Conservation (phyloP, 53 echinoderm and acorn worm genomes). For the Holothuria scabra region DNA sequence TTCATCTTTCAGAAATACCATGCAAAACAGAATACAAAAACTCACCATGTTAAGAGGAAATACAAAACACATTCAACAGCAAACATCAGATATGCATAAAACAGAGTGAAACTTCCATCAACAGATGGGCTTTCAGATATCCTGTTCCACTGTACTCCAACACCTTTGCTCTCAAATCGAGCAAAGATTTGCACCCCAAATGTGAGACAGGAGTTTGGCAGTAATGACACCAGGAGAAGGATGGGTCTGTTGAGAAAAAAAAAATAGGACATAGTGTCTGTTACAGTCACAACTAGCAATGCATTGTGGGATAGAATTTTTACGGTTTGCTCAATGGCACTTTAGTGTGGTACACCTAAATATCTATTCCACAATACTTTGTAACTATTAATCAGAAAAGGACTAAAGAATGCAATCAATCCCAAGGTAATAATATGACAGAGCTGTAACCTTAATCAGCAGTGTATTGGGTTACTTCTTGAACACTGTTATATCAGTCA, state of each 20-base stretch:
- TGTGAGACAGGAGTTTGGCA: slow-evolving; percentile 86
- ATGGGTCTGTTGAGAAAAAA: slow-evolving; percentile 61
- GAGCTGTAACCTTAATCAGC: no score
- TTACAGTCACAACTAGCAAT: no score
- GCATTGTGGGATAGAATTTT: no score
- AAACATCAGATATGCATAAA: slow-evolving; percentile 74
- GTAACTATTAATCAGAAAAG: no score
- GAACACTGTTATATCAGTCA: no score
- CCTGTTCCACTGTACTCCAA: slow-evolving; percentile 79
- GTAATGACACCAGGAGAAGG: slow-evolving; percentile 70
- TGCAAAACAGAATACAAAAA: neutral
- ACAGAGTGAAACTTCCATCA: slow-evolving; percentile 83
- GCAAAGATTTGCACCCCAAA: slow-evolving; percentile 74
- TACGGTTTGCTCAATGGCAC: no score
- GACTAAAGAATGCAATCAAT: no score
- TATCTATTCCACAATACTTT: no score
- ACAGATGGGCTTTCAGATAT: slow-evolving; percentile 68
- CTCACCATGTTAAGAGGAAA: slow-evolving; percentile 84
- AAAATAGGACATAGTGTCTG: neutral
- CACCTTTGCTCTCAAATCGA: slow-evolving; percentile 68
- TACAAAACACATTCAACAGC: slow-evolving; percentile 73
- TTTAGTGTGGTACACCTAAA: no score
- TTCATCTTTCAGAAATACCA: no score
- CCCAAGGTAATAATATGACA: no score
- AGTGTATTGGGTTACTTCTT: no score